These are phyloP conservation scores for Nemotelus nigrinus DNA, from an alignment of 2,888 invertebrate species.

Conservation along the genomic window DNA sequence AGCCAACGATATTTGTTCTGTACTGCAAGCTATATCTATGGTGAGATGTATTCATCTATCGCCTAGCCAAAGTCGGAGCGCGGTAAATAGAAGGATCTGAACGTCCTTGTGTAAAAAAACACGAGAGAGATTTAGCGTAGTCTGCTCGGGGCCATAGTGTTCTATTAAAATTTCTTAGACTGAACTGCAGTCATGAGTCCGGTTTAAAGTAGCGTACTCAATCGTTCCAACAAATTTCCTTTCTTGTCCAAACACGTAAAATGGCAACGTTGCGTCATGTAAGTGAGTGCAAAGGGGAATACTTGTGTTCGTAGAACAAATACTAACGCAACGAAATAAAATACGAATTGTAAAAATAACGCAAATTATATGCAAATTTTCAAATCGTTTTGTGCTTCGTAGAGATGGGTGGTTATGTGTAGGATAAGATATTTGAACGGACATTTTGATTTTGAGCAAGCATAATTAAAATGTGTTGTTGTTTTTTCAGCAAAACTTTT, in stretches of 20 bases:
- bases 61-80: too few species aligned
- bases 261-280: neutral
- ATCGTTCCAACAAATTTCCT: slow-evolving; percentile 4
- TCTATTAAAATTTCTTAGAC: neutral
- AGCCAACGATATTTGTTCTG: too few species aligned
- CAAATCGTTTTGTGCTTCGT: slow-evolving; percentile 21
- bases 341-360: slow-evolving; percentile 56
- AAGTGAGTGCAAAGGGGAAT: neutral
- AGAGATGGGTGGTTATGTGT: neutral
- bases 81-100: neutral
- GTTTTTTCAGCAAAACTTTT: slow-evolving; percentile 37
- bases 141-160: slow-evolving; percentile 6
- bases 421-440: neutral
- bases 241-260: too few species aligned
- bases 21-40: too few species aligned
- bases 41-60: too few species aligned
- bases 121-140: slow-evolving; percentile 12
- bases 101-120: slow-evolving; percentile 9
- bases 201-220: slow-evolving; percentile 17
- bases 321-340: slow-evolving; percentile 53
- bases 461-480: slow-evolving; percentile 48
- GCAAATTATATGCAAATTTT: slow-evolving; percentile 64
- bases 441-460: slow-evolving; percentile 13
- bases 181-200: slow-evolving; percentile 20
- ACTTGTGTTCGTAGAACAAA: slow-evolving; percentile 15